Evolutionary conservation across 2,797 vertebrate species (phyloP).

Genomic region (Trachops cirrhosus): DNA sequence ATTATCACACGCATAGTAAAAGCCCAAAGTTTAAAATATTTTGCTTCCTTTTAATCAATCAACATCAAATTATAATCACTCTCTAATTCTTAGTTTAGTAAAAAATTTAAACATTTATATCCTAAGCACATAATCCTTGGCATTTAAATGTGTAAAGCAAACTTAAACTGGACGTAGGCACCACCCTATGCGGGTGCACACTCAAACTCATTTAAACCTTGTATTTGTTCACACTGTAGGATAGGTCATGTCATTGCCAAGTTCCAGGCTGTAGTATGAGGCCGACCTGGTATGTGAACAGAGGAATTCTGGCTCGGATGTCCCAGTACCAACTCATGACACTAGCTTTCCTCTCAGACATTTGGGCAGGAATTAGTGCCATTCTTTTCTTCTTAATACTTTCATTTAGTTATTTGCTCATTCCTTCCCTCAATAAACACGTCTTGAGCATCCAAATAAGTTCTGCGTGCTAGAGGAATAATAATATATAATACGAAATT

Average conservation of each 20-base stretch:
- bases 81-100: neutral
- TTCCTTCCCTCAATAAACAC: neutral
- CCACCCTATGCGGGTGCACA: neutral
- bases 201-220: neutral
- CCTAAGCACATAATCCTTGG: neutral
- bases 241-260: neutral
- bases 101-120: neutral
- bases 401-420: neutral
- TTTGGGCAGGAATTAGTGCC: neutral
- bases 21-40: neutral
- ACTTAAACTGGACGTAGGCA: neutral
- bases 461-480: neutral
- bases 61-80: neutral
- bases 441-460: neutral
- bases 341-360: neutral
- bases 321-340: neutral
- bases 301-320: neutral
- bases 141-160: conserved; percentile 27
- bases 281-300: neutral
- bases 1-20: neutral
- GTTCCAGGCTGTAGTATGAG: neutral
- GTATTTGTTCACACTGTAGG: neutral
- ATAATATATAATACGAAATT: neutral
- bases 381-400: neutral
- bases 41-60: neutral